phyloP scores from a whole-genome alignment of 2,113 vertebrate genomes.

The Malaclemys terrapin region DNA sequence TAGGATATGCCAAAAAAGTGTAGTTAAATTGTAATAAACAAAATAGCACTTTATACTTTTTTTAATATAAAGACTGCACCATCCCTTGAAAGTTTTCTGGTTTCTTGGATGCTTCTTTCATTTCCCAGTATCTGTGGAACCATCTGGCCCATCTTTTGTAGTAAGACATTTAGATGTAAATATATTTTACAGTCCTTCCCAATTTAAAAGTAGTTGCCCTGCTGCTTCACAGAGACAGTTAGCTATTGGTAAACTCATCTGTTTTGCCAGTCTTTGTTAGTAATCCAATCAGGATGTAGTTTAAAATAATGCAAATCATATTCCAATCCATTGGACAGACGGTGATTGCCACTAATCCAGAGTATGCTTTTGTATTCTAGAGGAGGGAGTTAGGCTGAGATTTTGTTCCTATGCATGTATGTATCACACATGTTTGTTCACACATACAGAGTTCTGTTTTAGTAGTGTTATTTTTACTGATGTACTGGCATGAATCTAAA shows the following conservation, averaged over 20 bases:
- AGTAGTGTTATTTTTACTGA: not conserved
- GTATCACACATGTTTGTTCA: not conserved
- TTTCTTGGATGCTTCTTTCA: slow-evolving; percentile 69
- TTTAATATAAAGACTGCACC: slow-evolving; percentile 66
- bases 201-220: slow-evolving; percentile 73
- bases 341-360: slow-evolving; percentile 52
- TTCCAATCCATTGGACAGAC: slow-evolving; percentile 58
- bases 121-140: slow-evolving; percentile 71
- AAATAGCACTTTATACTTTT: slow-evolving; percentile 52
- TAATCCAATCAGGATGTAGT: slow-evolving; percentile 72
- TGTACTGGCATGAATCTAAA: rapidly evolving
- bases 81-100: slow-evolving; percentile 63
- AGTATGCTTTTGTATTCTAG: slow-evolving; percentile 1
- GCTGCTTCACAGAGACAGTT: slow-evolving; percentile 70
- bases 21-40: slow-evolving; percentile 34
- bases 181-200: slow-evolving; percentile 71
- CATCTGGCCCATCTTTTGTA: slow-evolving; percentile 70
- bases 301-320: slow-evolving; percentile 69
- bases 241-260: slow-evolving; percentile 69
- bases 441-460: not conserved
- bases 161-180: slow-evolving; percentile 70
- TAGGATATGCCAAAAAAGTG: slow-evolving; percentile 24
- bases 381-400: not conserved
- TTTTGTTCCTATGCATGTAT: not conserved
- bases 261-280: slow-evolving; percentile 63